A percentile compares a stretch with the other conserved stretches of the same genome.
phyloP scores from a whole-genome alignment of 2,797 vertebrate genomes.

The Margarornis squamiger region DNA sequence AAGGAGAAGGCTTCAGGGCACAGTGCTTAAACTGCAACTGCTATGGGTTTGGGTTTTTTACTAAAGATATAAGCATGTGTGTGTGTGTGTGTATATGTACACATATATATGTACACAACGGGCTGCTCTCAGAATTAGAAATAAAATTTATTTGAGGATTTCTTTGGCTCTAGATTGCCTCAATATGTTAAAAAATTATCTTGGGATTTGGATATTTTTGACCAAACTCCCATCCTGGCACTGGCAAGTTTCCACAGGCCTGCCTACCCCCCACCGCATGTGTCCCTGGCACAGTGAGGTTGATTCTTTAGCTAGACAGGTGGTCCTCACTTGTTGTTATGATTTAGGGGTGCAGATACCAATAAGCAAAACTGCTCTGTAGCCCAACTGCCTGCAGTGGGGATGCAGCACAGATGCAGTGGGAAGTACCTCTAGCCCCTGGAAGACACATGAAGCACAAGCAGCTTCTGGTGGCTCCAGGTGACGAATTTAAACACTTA shows the following conservation, averaged over 20 bases:
- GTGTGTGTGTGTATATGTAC: not conserved
- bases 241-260: not conserved
- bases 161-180: not conserved
- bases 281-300: not conserved
- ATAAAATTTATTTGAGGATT: not conserved
- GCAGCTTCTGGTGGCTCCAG: not conserved
- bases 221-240: not conserved
- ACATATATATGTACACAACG: not conserved
- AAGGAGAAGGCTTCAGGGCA: not conserved
- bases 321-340: not conserved
- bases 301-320: accelerated
- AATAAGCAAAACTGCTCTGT: not conserved
- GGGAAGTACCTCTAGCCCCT: not conserved
- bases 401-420: not conserved
- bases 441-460: not conserved
- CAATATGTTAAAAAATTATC: not conserved
- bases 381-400: not conserved
- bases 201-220: not conserved
- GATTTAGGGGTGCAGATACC: not conserved
- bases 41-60: not conserved
- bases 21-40: not conserved
- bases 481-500: not conserved
- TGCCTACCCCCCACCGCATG: not conserved
- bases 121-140: not conserved
- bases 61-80: not conserved